A percentile compares a stretch with the other conserved stretches of the same genome.
These are phyloP conservation scores for Brachionus koreanus DNA, from an alignment of 1,140 invertebrate species.

Conservation along the genomic window DNA sequence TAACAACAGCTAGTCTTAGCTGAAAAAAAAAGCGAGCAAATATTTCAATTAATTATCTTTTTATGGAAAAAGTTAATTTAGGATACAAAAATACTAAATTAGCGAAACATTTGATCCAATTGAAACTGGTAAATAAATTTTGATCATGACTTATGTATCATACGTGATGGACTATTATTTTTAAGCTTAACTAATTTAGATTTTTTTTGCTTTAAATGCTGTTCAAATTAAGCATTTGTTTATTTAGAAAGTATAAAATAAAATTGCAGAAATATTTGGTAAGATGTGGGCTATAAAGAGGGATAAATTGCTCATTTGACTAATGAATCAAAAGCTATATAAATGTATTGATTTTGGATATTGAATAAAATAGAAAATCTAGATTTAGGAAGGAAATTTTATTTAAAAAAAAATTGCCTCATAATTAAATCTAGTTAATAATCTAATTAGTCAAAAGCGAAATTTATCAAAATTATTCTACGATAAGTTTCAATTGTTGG, in stretches of 20 bases:
- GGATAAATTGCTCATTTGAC: not conserved
- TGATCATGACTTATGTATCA: slow-evolving; percentile 23
- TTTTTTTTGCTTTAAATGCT: slow-evolving; percentile 3
- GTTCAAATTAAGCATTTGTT: slow-evolving; percentile 28
- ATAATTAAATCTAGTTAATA: slow-evolving; percentile 11
- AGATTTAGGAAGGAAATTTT: slow-evolving; percentile 21
- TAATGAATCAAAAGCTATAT: not conserved
- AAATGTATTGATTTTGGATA: not conserved
- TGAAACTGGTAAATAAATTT: slow-evolving; percentile 26
- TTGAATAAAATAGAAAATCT: slow-evolving; percentile 29
- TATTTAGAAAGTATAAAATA: not conserved
- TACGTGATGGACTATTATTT: slow-evolving; percentile 28
- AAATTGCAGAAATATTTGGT: slow-evolving; percentile 31
- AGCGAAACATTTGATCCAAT: slow-evolving; percentile 26
- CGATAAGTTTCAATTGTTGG: not conserved
- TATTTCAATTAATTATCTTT: not conserved
- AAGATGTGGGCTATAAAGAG: not conserved
- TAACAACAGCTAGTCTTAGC: not conserved
- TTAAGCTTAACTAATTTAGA: slow-evolving; percentile 14
- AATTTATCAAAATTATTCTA: not conserved
- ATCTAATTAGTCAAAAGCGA: slow-evolving; percentile 11
- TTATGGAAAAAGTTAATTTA: slow-evolving; percentile 4
- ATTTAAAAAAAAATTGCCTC: not conserved
- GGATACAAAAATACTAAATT: slow-evolving; percentile 14
- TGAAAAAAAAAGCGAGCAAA: not conserved